phyloP scores from a whole-genome alignment of 2,888 invertebrate genomes.

The Apamea crenata region DNA sequence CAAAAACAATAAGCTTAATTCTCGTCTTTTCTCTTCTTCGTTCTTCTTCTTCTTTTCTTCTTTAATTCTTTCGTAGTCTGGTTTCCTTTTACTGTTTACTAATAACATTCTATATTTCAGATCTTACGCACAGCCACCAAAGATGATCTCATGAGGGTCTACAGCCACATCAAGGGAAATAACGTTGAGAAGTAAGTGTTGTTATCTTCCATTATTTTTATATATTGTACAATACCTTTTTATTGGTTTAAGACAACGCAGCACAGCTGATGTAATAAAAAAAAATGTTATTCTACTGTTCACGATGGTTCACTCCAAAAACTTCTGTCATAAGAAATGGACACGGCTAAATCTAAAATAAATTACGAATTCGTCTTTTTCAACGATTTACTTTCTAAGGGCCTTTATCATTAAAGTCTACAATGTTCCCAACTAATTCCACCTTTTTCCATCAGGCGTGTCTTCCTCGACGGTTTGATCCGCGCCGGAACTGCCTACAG shows the following conservation, averaged over 20 bases:
- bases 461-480: constrained; percentile 95
- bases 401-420: no score
- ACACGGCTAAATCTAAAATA: neutral
- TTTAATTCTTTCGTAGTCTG: no score
- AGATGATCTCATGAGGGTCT: constrained; percentile 93
- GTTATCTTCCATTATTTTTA: neutral
- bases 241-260: no score
- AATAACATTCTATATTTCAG: constrained; percentile 79
- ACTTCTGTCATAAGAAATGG: neutral
- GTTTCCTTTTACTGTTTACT: neutral
- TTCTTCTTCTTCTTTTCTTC: no score
- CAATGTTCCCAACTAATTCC: neutral
- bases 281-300: neutral
- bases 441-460: constrained; percentile 87
- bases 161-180: constrained; percentile 91
- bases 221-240: neutral
- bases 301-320: neutral
- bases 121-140: constrained; percentile 92
- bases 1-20: no score
- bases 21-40: no score
- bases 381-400: neutral
- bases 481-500: constrained; percentile 95
- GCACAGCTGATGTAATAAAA: neutral
- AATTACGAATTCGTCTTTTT: neutral
- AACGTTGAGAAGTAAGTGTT: constrained; percentile 90